phyloP scores from a whole-genome alignment of 2,113 vertebrate genomes.

The Scomber japonicus region DNA sequence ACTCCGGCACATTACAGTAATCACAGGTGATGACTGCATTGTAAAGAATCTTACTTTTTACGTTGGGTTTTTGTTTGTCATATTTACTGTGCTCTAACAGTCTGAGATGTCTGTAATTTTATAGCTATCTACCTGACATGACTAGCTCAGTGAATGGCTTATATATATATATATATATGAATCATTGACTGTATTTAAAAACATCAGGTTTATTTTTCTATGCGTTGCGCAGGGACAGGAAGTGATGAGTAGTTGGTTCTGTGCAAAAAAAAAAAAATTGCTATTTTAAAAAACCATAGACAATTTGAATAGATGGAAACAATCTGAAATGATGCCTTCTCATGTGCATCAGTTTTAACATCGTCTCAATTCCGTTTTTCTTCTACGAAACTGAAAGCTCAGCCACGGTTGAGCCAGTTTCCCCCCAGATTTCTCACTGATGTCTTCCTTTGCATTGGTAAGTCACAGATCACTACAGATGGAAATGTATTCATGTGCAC shows the following conservation, averaged over 20 bases:
- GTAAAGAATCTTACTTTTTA: slow-evolving; percentile 38
- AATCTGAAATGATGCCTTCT: background rate
- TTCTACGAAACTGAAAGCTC: background rate
- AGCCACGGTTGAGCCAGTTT: background rate
- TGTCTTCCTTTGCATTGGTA: slow-evolving; percentile 21
- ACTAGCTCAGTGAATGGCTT: slow-evolving; percentile 48
- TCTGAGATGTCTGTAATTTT: slow-evolving; percentile 62
- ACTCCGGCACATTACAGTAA: slow-evolving; percentile 41
- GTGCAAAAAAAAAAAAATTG: background rate
- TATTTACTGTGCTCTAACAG: slow-evolving; percentile 62
- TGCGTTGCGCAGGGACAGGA: slow-evolving; percentile 29
- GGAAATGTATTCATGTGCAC: slow-evolving; percentile 8
- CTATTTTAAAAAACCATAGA: slow-evolving; percentile 3
- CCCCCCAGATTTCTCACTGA: background rate
- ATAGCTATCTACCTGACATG: slow-evolving; percentile 47
- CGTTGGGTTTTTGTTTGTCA: slow-evolving; percentile 20
- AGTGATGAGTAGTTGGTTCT: background rate
- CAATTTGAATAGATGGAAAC: background rate
- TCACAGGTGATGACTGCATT: slow-evolving; percentile 14
- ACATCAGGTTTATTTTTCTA: slow-evolving; percentile 60
- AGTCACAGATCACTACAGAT: slow-evolving; percentile 10
- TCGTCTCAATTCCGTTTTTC: background rate
- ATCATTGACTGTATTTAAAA: slow-evolving; percentile 28
- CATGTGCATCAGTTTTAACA: slow-evolving; percentile 1
- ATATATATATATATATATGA: slow-evolving; percentile 18